A percentile compares a stretch with the other conserved stretches of the same genome.
Conservation (phyloP, 2,888 invertebrate genomes). For the Drosophila robusta region DNA sequence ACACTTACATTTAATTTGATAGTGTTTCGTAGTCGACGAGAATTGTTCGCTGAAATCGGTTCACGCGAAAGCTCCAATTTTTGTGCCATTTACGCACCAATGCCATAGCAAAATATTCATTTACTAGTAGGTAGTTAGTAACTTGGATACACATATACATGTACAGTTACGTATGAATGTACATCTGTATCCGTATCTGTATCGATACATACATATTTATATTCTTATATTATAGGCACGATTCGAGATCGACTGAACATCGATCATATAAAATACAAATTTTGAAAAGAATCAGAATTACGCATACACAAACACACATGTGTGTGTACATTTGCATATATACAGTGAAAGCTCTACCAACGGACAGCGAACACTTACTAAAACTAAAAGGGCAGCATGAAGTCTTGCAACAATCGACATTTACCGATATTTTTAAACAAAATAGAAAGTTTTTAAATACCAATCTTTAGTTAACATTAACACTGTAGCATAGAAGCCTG, state of each 20-base stretch:
- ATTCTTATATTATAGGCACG: constrained; percentile 14
- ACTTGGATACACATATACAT: constrained; percentile 24
- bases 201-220: constrained; percentile 12
- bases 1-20: constrained; percentile 26
- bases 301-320: constrained; percentile 8
- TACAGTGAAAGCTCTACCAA: too few relatives aligned
- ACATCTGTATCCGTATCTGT: constrained; percentile 16
- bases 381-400: too few relatives aligned
- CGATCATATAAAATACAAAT: constrained; percentile 4
- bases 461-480: too few relatives aligned
- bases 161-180: neutral
- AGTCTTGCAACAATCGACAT: too few relatives aligned
- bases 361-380: too few relatives aligned
- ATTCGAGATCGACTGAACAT: constrained; percentile 6
- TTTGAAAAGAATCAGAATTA: neutral
- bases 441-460: too few relatives aligned
- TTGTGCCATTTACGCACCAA: constrained; percentile 76
- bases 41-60: constrained; percentile 16
- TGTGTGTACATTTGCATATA: neutral
- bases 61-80: constrained; percentile 51
- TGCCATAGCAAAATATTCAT: constrained; percentile 68
- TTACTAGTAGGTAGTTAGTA: constrained; percentile 44
- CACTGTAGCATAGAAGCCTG: too few relatives aligned
- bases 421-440: too few relatives aligned
- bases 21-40: constrained; percentile 39